phyloP scores from a whole-genome alignment of 1,140 invertebrate genomes.

The Drosophila biarmipes region DNA sequence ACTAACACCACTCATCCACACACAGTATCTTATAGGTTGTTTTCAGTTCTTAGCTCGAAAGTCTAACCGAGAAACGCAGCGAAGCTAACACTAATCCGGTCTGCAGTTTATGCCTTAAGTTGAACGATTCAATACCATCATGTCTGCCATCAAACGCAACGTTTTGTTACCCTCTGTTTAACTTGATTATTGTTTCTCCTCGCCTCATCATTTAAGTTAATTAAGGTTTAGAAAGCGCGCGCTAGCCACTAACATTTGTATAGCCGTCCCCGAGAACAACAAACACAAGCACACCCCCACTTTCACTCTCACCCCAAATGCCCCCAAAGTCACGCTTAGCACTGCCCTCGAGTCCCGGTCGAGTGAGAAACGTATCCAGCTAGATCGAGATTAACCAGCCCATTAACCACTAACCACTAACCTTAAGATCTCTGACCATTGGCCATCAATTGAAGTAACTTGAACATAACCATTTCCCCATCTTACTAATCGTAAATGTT shows the following conservation, averaged over 20 bases:
- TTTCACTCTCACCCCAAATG: background rate
- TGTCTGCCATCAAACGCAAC: slow-evolving; percentile 37
- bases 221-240: slow-evolving; percentile 68
- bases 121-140: slow-evolving; percentile 23
- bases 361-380: slow-evolving; percentile 57
- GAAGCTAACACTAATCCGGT: slow-evolving; percentile 25
- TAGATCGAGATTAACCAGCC: slow-evolving; percentile 59
- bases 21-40: slow-evolving; percentile 32
- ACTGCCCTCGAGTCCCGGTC: slow-evolving; percentile 35
- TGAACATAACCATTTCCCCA: slow-evolving; percentile 31
- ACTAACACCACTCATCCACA: slow-evolving; percentile 27
- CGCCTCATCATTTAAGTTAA: slow-evolving; percentile 53
- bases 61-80: slow-evolving; percentile 31
- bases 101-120: slow-evolving; percentile 32
- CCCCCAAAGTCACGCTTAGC: slow-evolving; percentile 42
- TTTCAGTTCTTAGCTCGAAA: slow-evolving; percentile 44
- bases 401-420: slow-evolving; percentile 11
- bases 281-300: slow-evolving; percentile 13
- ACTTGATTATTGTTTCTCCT: slow-evolving; percentile 31
- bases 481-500: slow-evolving; percentile 49
- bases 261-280: slow-evolving; percentile 1
- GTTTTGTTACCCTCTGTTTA: slow-evolving; percentile 23
- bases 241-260: slow-evolving; percentile 54
- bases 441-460: slow-evolving; percentile 48
- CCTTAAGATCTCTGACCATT: slow-evolving; percentile 41